Evolutionary conservation across 2,113 vertebrate species (phyloP).

Genomic region (Gobio gobio): DNA sequence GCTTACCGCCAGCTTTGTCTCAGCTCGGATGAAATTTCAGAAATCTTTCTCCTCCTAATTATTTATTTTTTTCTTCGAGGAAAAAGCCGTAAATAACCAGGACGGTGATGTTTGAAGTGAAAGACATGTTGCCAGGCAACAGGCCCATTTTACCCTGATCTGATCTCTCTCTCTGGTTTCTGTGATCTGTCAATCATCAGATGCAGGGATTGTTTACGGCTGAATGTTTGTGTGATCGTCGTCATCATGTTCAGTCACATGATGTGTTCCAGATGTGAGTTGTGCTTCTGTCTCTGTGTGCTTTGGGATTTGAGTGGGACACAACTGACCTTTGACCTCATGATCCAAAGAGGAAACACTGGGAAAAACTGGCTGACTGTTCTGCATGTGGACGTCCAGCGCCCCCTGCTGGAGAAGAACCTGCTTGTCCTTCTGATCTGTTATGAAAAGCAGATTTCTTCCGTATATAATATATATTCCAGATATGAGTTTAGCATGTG

Average conservation of each 20-base stretch:
- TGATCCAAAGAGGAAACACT: constrained; percentile 67
- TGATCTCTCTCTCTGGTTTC: constrained; percentile 61
- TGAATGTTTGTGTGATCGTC: too few relatives aligned
- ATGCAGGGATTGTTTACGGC: neutral
- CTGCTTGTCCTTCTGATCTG: neutral
- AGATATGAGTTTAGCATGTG: too few relatives aligned
- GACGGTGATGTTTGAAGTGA: constrained; percentile 72
- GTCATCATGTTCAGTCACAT: neutral
- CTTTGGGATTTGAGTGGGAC: constrained; percentile 67
- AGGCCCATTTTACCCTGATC: constrained; percentile 62
- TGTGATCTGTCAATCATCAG: constrained; percentile 58
- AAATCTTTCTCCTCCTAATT: constrained; percentile 58
- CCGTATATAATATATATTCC: too few relatives aligned
- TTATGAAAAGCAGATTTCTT: too few relatives aligned
- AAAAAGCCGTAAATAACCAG: constrained; percentile 63
- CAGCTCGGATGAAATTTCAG: constrained; percentile 50
- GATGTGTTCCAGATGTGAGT: constrained; percentile 60
- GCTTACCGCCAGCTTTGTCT: neutral
- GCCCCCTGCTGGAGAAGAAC: constrained; percentile 71
- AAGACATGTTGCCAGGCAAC: constrained; percentile 81
- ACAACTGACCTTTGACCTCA: constrained; percentile 68
- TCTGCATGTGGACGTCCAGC: constrained; percentile 36
- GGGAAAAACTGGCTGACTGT: constrained; percentile 26
- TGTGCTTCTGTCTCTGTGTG: constrained; percentile 62
- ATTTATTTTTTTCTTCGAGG: constrained; percentile 54